Conservation (phyloP, 1,140 invertebrate species). For the Drosophila miranda region DNA sequence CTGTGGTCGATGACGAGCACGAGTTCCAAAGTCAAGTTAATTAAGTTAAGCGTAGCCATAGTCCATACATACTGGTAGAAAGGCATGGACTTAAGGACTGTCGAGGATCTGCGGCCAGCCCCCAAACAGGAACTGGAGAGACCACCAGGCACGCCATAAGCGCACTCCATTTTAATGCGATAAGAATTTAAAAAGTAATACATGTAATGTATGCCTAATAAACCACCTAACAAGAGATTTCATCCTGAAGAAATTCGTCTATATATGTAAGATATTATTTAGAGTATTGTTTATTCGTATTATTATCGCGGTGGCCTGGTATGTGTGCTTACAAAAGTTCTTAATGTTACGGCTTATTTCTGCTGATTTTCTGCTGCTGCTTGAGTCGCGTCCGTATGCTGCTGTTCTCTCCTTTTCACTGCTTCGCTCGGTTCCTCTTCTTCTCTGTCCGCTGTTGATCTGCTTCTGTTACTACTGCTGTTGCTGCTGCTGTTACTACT, state of each 20-base stretch:
- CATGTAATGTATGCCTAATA: conserved; percentile 51
- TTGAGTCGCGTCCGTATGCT: too few relatives aligned
- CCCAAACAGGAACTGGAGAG: conserved; percentile 19
- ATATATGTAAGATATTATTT: too few relatives aligned
- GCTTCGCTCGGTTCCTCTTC: too few relatives aligned
- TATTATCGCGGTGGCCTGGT: too few relatives aligned
- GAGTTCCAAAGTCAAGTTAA: conserved; percentile 54
- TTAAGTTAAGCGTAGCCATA: conserved; percentile 27
- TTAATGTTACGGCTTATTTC: too few relatives aligned
- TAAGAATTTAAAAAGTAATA: conserved; percentile 58
- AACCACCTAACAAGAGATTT: conserved; percentile 65
- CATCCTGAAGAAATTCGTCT: conserved; percentile 28
- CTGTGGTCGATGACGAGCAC: conserved; percentile 3
- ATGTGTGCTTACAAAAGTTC: too few relatives aligned
- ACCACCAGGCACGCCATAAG: neutral
- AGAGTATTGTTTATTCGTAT: too few relatives aligned
- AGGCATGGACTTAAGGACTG: neutral
- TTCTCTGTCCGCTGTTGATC: too few relatives aligned
- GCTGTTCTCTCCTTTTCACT: too few relatives aligned
- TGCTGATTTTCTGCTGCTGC: too few relatives aligned
- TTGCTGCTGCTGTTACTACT: too few relatives aligned
- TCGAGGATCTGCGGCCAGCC: conserved; percentile 20
- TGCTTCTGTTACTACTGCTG: too few relatives aligned
- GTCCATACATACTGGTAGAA: neutral
- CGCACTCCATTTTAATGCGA: conserved; percentile 24